Conservation (phyloP, 2,113 vertebrate genomes). For the Lichenostomus cassidix region DNA sequence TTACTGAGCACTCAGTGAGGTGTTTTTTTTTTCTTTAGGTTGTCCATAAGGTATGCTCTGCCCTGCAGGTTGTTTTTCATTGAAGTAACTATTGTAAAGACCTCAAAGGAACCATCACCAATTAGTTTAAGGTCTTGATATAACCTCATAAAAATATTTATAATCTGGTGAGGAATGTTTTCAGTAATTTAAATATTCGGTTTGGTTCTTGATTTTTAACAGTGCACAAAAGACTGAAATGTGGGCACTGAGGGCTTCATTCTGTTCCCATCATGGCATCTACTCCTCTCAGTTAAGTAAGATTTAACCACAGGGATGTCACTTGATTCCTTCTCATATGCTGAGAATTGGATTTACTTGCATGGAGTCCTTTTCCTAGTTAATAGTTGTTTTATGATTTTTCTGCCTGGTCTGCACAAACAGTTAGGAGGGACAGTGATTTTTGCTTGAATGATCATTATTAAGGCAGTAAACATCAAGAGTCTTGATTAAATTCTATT, state of each 20-base stretch:
- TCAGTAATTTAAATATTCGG: neutral
- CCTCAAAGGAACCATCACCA: neutral
- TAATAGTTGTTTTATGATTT: neutral
- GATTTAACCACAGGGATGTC: neutral
- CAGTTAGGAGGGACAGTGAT: neutral
- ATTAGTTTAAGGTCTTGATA: slow-evolving; percentile 20
- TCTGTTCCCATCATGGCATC: neutral
- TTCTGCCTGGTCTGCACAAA: neutral
- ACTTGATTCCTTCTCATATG: neutral
- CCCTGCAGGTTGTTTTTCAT: slow-evolving; percentile 8
- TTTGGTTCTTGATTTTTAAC: slow-evolving; percentile 9
- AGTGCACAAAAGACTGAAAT: neutral
- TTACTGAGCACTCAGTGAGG: neutral
- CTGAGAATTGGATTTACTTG: neutral
- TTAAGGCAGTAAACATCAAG: neutral
- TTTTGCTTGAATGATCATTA: neutral
- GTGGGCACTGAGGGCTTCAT: neutral
- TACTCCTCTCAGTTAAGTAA: neutral
- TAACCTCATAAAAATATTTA: slow-evolving; percentile 18
- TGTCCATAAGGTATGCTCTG: neutral
- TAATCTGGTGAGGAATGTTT: slow-evolving; percentile 7
- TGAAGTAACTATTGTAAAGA: neutral
- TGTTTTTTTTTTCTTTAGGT: neutral
- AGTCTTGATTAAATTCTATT: neutral
- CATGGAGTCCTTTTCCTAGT: neutral